Conservation (phyloP, 1,140 invertebrate genomes). For the Neodiprion lecontei region DNA sequence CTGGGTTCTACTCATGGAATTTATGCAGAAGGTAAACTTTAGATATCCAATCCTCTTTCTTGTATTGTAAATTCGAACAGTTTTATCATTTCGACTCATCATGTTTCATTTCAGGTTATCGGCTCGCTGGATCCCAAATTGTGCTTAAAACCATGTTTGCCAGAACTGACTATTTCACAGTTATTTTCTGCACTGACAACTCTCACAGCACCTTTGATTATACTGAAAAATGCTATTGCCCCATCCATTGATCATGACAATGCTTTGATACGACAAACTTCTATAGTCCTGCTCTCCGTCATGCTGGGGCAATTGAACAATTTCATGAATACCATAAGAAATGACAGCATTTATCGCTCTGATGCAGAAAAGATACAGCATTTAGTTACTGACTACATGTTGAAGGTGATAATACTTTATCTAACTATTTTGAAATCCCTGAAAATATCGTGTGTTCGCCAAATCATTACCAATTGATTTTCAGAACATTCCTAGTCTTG, state of each 20-base stretch:
- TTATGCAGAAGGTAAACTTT: conserved; percentile 60
- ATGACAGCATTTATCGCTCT: conserved; percentile 30
- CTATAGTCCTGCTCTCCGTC: conserved; percentile 37
- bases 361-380: conserved; percentile 25
- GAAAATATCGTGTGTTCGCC: conserved; percentile 34
- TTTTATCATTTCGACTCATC: neutral
- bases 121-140: conserved; percentile 39
- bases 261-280: conserved; percentile 44
- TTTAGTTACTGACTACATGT: conserved; percentile 36
- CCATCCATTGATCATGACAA: conserved; percentile 41
- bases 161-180: conserved; percentile 39
- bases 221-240: conserved; percentile 45
- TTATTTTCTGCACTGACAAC: conserved; percentile 43
- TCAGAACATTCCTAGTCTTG: conserved; percentile 63
- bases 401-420: conserved; percentile 37
- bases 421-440: neutral
- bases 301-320: conserved; percentile 45
- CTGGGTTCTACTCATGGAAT: conserved; percentile 65
- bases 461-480: conserved; percentile 51
- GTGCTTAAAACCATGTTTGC: conserved; percentile 35
- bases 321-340: conserved; percentile 33
- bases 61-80: neutral
- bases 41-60: neutral
- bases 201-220: conserved; percentile 38
- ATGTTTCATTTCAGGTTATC: conserved; percentile 40